Percentiles rank a stretch among this genome's conserved stretches.
These are phyloP conservation scores for Malachius bipustulatus DNA, from an alignment of 2,888 invertebrate genomes.

Conservation along the genomic window DNA sequence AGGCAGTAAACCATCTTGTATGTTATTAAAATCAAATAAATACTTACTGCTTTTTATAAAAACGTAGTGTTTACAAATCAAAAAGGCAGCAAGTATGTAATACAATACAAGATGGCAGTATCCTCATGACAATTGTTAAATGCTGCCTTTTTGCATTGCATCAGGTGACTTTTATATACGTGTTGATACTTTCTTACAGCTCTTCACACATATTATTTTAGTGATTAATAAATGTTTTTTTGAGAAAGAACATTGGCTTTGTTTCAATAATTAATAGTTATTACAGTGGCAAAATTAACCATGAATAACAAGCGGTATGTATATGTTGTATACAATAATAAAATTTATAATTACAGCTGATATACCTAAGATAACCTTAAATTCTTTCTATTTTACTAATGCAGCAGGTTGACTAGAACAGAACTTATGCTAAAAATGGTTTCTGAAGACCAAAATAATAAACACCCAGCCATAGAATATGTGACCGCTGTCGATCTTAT, in stretches of 20 bases:
- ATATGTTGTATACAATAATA: not conserved
- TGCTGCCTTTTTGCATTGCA: slow-evolving; percentile 6
- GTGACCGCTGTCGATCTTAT: not conserved
- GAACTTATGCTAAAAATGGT: slow-evolving; percentile 1
- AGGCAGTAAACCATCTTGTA: not conserved
- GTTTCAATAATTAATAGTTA: not conserved
- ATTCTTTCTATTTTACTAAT: not conserved
- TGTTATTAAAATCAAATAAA: not conserved
- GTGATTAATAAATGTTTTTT: not conserved
- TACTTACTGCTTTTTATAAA: slow-evolving; percentile 3
- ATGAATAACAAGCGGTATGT: slow-evolving; percentile 5
- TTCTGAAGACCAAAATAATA: not conserved
- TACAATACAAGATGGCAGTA: slow-evolving; percentile 5
- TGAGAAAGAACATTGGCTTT: not conserved
- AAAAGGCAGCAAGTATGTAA: slow-evolving; percentile 3
- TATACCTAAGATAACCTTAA: not conserved
- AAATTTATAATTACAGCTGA: slow-evolving; percentile 1
- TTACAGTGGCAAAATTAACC: slow-evolving; percentile 1
- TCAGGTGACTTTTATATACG: slow-evolving; percentile 4
- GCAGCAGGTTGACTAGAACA: not conserved
- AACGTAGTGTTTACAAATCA: slow-evolving; percentile 4
- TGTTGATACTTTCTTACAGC: slow-evolving; percentile 1
- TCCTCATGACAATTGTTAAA: slow-evolving; percentile 3
- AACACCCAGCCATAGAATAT: not conserved
- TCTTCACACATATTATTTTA: not conserved